phyloP scores from a whole-genome alignment of 2,888 invertebrate genomes.

The Periphyllus acericola region DNA sequence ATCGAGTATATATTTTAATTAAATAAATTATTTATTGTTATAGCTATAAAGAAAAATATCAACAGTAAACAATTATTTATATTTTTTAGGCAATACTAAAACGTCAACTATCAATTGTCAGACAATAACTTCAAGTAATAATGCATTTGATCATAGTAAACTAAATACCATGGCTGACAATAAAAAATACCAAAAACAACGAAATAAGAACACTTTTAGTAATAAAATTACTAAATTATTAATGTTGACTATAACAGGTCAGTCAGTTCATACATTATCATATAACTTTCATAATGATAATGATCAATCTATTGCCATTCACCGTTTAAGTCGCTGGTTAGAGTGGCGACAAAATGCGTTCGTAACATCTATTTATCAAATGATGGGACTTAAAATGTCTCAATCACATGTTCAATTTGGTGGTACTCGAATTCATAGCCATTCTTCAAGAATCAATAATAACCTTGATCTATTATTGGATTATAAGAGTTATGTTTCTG shows the following conservation, averaged over 20 bases:
- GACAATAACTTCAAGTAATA: background rate
- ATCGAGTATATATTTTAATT: background rate
- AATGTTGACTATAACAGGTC: background rate
- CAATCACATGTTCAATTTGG: background rate
- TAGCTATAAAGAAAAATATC: background rate
- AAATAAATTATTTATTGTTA: background rate
- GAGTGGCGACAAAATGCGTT: constrained; percentile 18
- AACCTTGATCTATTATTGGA: constrained; percentile 39
- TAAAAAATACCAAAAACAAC: background rate
- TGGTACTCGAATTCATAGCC: background rate
- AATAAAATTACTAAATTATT: constrained; percentile 19
- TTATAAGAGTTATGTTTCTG: constrained; percentile 30
- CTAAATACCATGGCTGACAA: background rate
- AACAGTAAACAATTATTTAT: background rate
- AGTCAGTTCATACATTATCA: constrained; percentile 40
- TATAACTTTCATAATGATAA: constrained; percentile 24
- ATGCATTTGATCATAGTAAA: background rate
- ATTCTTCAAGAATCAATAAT: constrained; percentile 1
- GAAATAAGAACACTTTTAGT: background rate
- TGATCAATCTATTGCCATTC: background rate
- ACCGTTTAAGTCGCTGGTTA: constrained; percentile 41
- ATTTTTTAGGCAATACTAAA: background rate
- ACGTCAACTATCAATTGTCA: background rate
- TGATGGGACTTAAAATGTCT: constrained; percentile 20
- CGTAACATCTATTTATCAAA: background rate